phyloP scores from a whole-genome alignment of 2,113 vertebrate genomes.

The Herpailurus yagouaroundi region DNA sequence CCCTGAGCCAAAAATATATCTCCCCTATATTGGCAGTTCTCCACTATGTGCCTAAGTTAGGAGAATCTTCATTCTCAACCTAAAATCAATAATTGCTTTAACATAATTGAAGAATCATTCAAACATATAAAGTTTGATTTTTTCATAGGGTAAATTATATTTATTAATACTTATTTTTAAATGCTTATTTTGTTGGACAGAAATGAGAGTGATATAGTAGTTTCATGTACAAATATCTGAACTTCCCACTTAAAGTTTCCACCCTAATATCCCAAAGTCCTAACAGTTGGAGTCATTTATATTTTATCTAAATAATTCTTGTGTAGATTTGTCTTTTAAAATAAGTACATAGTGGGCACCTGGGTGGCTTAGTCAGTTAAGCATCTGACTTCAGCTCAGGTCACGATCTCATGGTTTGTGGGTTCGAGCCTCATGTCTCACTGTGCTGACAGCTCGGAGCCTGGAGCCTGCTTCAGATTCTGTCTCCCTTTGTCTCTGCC shows the following conservation, averaged over 20 bases:
- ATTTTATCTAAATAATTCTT: constrained; percentile 27
- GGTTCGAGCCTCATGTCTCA: no score
- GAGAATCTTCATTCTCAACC: background rate
- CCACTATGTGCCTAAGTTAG: background rate
- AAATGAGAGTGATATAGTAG: background rate
- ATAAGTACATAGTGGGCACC: background rate
- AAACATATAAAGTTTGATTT: constrained; percentile 17
- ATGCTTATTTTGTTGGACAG: background rate
- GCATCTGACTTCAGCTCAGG: no score
- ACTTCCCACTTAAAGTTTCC: background rate
- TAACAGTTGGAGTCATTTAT: background rate
- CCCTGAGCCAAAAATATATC: background rate
- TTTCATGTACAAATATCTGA: constrained; percentile 29
- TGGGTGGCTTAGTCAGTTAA: no score
- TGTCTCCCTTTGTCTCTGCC: no score
- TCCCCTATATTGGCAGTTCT: background rate
- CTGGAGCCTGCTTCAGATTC: no score
- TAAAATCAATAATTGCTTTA: constrained; percentile 2
- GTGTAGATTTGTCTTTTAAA: background rate
- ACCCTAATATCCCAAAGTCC: background rate
- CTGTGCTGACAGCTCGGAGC: no score
- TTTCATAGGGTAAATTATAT: background rate
- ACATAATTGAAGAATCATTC: background rate
- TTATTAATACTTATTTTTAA: constrained; percentile 15
- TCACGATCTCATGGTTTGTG: no score